A percentile compares a stretch with the other conserved stretches of the same genome.
These are phyloP conservation scores for Athetis lepigone DNA, from an alignment of 2,888 invertebrate species.

Conservation along the genomic window DNA sequence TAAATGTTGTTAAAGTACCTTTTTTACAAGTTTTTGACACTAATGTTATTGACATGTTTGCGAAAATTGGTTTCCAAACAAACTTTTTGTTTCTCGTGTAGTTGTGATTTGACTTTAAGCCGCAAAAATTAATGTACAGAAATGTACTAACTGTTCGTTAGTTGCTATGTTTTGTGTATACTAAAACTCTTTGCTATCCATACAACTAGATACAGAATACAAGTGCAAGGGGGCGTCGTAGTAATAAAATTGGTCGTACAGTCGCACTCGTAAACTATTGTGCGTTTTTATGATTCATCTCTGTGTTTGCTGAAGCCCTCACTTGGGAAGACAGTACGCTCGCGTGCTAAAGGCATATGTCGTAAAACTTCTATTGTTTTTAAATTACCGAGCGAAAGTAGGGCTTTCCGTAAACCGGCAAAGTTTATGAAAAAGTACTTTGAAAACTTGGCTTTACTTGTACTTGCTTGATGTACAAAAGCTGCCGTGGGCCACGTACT, in stretches of 20 bases:
- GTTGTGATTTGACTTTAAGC: too few species aligned
- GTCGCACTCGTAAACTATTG: slow-evolving; percentile 86
- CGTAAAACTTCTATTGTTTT: slow-evolving; percentile 64
- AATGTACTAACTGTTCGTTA: too few species aligned
- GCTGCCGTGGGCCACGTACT: background rate
- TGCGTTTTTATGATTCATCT: slow-evolving; percentile 89
- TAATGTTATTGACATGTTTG: too few species aligned
- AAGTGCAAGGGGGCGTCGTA: slow-evolving; percentile 62
- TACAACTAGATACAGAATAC: slow-evolving; percentile 51
- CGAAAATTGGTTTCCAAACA: too few species aligned
- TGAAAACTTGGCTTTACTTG: too few species aligned
- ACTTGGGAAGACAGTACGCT: slow-evolving; percentile 70
- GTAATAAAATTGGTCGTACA: slow-evolving; percentile 83
- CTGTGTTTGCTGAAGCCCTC: slow-evolving; percentile 82
- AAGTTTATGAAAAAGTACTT: too few species aligned
- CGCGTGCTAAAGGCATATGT: slow-evolving; percentile 64
- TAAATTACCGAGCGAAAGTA: slow-evolving; percentile 35
- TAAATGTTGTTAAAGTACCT: too few species aligned
- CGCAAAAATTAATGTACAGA: too few species aligned
- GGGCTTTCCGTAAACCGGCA: slow-evolving; percentile 26
- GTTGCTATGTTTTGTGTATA: background rate
- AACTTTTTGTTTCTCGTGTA: too few species aligned
- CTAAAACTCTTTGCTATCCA: slow-evolving; percentile 5
- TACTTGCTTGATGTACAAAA: slow-evolving; percentile 8
- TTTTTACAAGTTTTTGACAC: too few species aligned